Evolutionary conservation across 1,140 invertebrate genomes (phyloP).

Genomic region (Drosophila nannoptera): DNA sequence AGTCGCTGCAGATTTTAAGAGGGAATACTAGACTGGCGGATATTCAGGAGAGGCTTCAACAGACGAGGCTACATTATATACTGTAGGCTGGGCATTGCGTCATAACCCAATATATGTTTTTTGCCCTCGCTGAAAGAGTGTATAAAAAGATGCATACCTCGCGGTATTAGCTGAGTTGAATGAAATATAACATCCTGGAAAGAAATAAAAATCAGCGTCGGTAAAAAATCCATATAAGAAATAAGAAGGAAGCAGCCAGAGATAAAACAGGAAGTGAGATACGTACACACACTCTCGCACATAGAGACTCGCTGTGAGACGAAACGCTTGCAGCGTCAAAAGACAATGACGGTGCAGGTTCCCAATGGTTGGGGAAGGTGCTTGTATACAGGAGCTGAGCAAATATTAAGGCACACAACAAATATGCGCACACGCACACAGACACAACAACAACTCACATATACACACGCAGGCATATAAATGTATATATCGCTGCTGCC

Average conservation of each 20-base stretch:
- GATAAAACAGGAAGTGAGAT: conserved; percentile 62
- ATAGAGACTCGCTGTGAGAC: conserved; percentile 18
- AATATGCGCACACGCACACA: conserved; percentile 1
- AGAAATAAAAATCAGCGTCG: conserved; percentile 74
- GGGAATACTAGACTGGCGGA: too few species aligned
- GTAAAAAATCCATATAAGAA: conserved; percentile 68
- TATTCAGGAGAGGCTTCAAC: too few species aligned
- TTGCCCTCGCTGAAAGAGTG: too few species aligned
- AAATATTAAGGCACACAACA: conserved; percentile 40
- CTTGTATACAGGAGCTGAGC: conserved; percentile 40
- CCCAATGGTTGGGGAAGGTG: conserved; percentile 2
- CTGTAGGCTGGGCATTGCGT: too few species aligned
- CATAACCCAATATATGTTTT: too few species aligned
- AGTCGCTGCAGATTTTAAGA: too few species aligned
- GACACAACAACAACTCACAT: not conserved
- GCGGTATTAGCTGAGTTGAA: conserved; percentile 56
- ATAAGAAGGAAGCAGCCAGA: conserved; percentile 59
- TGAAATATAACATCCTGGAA: conserved; percentile 74
- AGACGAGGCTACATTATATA: too few species aligned
- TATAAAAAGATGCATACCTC: too few species aligned
- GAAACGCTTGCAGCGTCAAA: conserved; percentile 64
- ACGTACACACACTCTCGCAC: conserved; percentile 31
- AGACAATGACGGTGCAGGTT: conserved; percentile 65
- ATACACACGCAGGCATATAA: not conserved
- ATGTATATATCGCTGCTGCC: conserved; percentile 13